These are phyloP conservation scores for Sarcophaga subvicina DNA, from an alignment of 2,888 invertebrate species.

Conservation along the genomic window DNA sequence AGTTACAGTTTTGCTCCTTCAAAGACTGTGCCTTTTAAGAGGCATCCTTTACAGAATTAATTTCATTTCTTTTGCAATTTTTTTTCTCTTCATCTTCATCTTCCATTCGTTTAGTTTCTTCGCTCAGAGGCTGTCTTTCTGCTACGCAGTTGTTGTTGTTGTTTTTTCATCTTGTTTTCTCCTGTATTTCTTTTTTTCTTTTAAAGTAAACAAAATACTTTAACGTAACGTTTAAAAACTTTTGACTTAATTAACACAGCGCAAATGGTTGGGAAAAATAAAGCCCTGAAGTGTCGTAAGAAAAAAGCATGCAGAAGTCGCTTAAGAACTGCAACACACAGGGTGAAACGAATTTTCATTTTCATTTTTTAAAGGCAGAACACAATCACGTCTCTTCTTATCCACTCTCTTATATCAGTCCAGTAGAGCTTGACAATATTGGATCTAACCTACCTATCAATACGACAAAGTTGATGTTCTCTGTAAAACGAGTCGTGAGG, in stretches of 20 bases:
- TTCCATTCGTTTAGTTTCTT: not conserved
- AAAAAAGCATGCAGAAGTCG: constrained; percentile 33
- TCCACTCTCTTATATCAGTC: too few species aligned
- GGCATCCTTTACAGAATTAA: constrained; percentile 17
- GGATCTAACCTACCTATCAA: too few species aligned
- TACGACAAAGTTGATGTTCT: too few species aligned
- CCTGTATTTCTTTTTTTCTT: not conserved
- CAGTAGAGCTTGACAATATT: too few species aligned
- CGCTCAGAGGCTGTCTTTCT: too few species aligned
- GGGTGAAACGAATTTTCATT: too few species aligned
- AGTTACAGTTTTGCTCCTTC: not conserved
- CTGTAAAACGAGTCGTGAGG: too few species aligned
- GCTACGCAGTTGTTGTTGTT: not conserved
- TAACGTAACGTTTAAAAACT: constrained; percentile 46
- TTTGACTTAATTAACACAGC: constrained; percentile 57
- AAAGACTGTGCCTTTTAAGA: constrained; percentile 23
- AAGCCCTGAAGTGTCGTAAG: constrained; percentile 33
- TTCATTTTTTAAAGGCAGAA: too few species aligned
- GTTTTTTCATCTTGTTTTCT: not conserved
- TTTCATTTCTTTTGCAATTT: not conserved
- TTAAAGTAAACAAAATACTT: too few species aligned
- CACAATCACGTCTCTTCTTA: too few species aligned
- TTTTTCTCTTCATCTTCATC: not conserved
- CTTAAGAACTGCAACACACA: not conserved
- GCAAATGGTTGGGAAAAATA: constrained; percentile 49